Evolutionary conservation across 2,888 invertebrate genomes (phyloP).

Genomic region (Epistrophella euchroma): DNA sequence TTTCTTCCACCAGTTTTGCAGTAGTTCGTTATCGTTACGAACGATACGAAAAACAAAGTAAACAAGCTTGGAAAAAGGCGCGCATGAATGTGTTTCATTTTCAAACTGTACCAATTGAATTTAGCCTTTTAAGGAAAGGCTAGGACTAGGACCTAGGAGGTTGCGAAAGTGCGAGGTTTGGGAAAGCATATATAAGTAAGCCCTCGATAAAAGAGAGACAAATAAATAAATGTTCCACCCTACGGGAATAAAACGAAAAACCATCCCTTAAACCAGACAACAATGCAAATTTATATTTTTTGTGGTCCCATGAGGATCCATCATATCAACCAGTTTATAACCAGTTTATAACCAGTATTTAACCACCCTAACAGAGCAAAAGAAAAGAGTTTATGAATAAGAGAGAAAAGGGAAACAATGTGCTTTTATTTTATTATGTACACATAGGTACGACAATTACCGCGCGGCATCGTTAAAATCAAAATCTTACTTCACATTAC

Average conservation of each 20-base stretch:
- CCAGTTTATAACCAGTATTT: constrained; percentile 10
- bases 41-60: constrained; percentile 4
- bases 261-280: constrained; percentile 44
- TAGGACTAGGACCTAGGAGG: not conserved
- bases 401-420: constrained; percentile 30
- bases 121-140: constrained; percentile 17
- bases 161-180: not conserved
- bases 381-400: not conserved
- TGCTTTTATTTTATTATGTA: constrained; percentile 52
- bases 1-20: not conserved
- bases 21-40: not conserved
- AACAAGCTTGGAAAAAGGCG: constrained; percentile 47
- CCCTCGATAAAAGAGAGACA: constrained; percentile 19
- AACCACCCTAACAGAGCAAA: not conserved
- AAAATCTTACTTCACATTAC: constrained; percentile 19
- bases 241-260: constrained; percentile 20
- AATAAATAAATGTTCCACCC: constrained; percentile 51
- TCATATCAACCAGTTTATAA: constrained; percentile 6
- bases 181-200: constrained; percentile 27
- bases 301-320: not conserved
- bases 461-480: constrained; percentile 60
- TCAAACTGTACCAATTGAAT: constrained; percentile 38
- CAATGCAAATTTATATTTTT: constrained; percentile 42
- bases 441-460: constrained; percentile 54
- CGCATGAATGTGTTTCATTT: constrained; percentile 65